These are phyloP conservation scores for Sycophaga agraensis DNA, from an alignment of 1,140 invertebrate species.

Conservation along the genomic window DNA sequence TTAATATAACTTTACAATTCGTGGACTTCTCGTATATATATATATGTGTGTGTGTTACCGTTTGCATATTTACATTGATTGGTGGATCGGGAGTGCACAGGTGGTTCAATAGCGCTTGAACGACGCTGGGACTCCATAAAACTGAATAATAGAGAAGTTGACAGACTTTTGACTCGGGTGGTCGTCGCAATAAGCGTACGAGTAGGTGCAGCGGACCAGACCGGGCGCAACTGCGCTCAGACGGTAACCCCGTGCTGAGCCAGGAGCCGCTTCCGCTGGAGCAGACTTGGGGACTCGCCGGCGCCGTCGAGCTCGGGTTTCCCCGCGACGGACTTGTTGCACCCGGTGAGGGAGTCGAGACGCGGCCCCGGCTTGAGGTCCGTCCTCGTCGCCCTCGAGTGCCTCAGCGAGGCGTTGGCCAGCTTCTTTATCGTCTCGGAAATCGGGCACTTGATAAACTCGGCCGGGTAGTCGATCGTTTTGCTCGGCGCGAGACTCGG, in stretches of 20 bases:
- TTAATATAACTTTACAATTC: no score
- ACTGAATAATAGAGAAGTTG: no score
- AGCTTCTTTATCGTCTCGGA: constrained; percentile 55
- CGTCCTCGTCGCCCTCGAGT: constrained; percentile 38
- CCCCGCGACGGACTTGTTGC: constrained; percentile 27
- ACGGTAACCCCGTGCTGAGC: constrained; percentile 55
- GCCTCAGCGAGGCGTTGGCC: constrained; percentile 50
- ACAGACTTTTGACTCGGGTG: no score
- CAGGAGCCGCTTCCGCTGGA: constrained; percentile 52
- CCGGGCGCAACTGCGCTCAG: constrained; percentile 20
- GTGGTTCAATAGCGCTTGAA: no score
- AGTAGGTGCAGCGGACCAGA: no score
- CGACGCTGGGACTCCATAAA: no score
- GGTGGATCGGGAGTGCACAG: no score
- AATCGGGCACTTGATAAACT: constrained; percentile 53
- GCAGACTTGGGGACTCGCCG: constrained; percentile 52
- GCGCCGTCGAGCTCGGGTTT: constrained; percentile 33
- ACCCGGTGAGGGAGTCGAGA: constrained; percentile 35
- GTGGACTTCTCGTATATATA: no score
- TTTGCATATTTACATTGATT: no score
- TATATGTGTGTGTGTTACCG: no score
- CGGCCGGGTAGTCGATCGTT: constrained; percentile 31
- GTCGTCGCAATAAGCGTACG: no score
- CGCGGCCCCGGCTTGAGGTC: constrained; percentile 39
- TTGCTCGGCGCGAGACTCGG: background rate